Evolutionary conservation across 2,797 vertebrate genomes (phyloP).

Genomic region (Anabas testudineus): DNA sequence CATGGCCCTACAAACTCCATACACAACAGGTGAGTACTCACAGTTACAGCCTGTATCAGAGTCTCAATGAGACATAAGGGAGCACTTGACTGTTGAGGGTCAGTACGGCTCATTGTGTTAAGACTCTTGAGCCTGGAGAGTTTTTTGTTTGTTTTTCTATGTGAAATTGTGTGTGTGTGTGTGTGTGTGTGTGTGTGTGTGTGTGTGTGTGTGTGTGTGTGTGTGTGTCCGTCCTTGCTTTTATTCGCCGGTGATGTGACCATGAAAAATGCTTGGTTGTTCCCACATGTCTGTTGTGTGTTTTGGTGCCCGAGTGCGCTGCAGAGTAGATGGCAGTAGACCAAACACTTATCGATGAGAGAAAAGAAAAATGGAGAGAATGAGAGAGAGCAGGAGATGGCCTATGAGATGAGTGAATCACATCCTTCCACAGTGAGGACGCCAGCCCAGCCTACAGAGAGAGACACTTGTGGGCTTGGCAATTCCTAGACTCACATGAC

Average conservation of each 20-base stretch:
- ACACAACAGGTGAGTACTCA: slow-evolving; percentile 89
- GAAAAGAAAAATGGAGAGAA: slow-evolving; percentile 40
- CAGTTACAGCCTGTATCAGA: not conserved
- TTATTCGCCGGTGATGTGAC: slow-evolving; percentile 26
- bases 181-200: slow-evolving; percentile 9
- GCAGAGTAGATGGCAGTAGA: slow-evolving; percentile 57
- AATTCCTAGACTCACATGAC: slow-evolving; percentile 37
- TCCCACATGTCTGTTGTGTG: slow-evolving; percentile 52
- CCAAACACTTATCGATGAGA: slow-evolving; percentile 48
- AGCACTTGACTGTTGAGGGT: slow-evolving; percentile 13
- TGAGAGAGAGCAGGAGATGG: slow-evolving; percentile 31
- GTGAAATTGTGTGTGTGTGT: slow-evolving; percentile 1
- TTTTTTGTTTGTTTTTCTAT: not conserved
- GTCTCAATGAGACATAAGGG: slow-evolving; percentile 1
- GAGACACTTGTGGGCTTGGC: slow-evolving; percentile 34
- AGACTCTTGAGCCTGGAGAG: slow-evolving; percentile 2
- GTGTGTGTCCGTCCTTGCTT: slow-evolving; percentile 12
- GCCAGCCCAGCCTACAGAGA: slow-evolving; percentile 54
- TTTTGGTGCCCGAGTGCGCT: slow-evolving; percentile 42
- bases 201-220: slow-evolving; percentile 2
- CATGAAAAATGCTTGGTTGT: slow-evolving; percentile 42
- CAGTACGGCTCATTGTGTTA: not conserved
- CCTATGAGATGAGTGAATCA: slow-evolving; percentile 52
- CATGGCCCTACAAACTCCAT: slow-evolving; percentile 94
- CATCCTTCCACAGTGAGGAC: slow-evolving; percentile 30